Base-by-base conservation (phyloP, 2,113 vertebrate species). In the Pimephales promelas region DNA sequence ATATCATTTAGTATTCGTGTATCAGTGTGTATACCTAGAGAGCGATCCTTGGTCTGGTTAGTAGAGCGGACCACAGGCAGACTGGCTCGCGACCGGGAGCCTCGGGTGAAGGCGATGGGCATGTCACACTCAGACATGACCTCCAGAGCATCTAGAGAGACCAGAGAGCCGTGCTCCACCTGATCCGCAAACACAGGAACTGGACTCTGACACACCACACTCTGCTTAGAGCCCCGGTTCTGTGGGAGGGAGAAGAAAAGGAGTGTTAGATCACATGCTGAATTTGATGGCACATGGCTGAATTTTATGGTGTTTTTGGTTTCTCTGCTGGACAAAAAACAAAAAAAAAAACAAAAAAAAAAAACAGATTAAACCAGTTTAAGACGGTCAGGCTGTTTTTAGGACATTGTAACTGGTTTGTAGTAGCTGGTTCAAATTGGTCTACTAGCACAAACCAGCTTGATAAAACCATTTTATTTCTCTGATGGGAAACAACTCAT, bases 11-110 rank as follows among this genome's bases (percentile, higher is more conserved):
- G 43, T 43, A 18, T 81, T 36, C 26, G 24, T 70, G 54, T 72
- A 16, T 75, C 24, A 36, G 13, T 16, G 5, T 79, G 49, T 28
- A 22, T 79, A 72, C 98, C 98, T 83, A 99, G 90, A 1, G 98
- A 99, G 87, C 97, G 94, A 86, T 99, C 98, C 92, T 97, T 99
- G 0, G 97, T 99, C 93, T 98, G 97, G 91, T 99, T 99, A 87
- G 97, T 91, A 0, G 97, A 97, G 43, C 97, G 94, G 86, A 99
- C 97, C 72, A 99, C 97, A 0, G 98, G 98, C 87, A 99, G 95
- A 89, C 97, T 99, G 0, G 98, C 97, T 2, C 98, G 93, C 0
- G 96, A 95, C 20, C 97, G 95, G 88, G 95, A 97, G 89, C 97
- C 98, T 76, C 98, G 93, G 2, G 96, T 94, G 20, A 99, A 98